Conservation (phyloP, 2,797 vertebrate species). For the Eulemur coronatus region DNA sequence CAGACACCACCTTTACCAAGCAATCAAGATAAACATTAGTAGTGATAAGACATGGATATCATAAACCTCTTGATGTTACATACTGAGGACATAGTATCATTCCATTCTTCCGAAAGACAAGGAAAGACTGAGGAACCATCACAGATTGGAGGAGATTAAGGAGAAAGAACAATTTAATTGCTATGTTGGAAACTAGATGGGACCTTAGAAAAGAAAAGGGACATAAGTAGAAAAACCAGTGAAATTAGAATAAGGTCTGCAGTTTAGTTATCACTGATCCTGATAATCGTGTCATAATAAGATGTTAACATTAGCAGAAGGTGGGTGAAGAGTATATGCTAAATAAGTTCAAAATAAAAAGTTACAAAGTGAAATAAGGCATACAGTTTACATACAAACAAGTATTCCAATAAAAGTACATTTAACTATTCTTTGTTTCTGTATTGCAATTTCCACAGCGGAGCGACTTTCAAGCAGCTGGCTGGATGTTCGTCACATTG, state of each 20-base stretch:
- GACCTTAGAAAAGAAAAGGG: neutral
- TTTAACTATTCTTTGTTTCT: neutral
- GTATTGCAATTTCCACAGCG: conserved; percentile 77
- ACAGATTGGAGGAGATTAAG: neutral
- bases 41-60: neutral
- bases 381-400: neutral
- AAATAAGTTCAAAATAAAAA: conserved; percentile 15
- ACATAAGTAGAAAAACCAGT: neutral
- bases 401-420: neutral
- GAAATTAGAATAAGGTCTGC: neutral
- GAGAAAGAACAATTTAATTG: neutral
- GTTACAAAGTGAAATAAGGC: neutral
- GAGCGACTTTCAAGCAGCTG: conserved; percentile 82
- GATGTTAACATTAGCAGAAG: neutral
- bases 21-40: neutral
- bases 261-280: neutral
- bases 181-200: neutral
- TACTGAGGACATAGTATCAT: neutral
- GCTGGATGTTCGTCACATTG: conserved; percentile 85
- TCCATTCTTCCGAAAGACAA: neutral
- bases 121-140: neutral
- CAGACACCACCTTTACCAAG: neutral
- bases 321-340: neutral
- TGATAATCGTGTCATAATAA: neutral
- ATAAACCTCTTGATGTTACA: neutral